phyloP scores from a whole-genome alignment of 2,797 vertebrate species.

The Neosalanx taihuensis region DNA sequence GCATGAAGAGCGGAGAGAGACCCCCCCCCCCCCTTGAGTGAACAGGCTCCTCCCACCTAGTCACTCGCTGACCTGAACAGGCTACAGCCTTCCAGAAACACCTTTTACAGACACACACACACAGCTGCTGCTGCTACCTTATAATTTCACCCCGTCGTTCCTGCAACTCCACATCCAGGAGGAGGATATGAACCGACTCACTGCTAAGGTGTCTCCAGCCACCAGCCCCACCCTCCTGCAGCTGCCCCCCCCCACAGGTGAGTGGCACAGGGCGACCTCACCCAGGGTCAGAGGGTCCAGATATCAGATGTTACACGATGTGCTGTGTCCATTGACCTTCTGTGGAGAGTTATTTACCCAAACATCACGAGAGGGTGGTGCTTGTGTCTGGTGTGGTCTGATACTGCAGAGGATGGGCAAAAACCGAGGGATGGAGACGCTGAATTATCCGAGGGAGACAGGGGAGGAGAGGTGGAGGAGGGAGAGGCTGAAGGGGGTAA shows the following conservation, averaged over 20 bases:
- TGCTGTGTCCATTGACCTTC: neutral
- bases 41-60: neutral
- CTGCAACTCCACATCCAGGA: neutral
- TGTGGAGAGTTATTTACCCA: neutral
- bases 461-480: neutral
- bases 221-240: slow-evolving; percentile 21
- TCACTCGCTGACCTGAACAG: neutral
- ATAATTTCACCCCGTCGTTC: neutral
- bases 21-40: no score
- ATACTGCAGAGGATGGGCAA: neutral
- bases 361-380: neutral
- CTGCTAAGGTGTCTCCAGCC: slow-evolving; percentile 41
- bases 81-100: neutral
- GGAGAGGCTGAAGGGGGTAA: neutral
- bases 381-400: neutral
- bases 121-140: neutral
- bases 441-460: slow-evolving; percentile 9
- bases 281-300: neutral
- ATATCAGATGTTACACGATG: neutral
- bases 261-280: slow-evolving; percentile 7
- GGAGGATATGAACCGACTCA: slow-evolving; percentile 48
- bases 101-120: neutral
- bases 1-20: neutral
- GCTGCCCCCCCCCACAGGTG: slow-evolving; percentile 34
- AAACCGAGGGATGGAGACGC: neutral